Evolutionary conservation across 1,140 invertebrate genomes (phyloP), one percentile per base, ranked within the genome.

Genomic region (Helicoverpa armigera): DNA sequence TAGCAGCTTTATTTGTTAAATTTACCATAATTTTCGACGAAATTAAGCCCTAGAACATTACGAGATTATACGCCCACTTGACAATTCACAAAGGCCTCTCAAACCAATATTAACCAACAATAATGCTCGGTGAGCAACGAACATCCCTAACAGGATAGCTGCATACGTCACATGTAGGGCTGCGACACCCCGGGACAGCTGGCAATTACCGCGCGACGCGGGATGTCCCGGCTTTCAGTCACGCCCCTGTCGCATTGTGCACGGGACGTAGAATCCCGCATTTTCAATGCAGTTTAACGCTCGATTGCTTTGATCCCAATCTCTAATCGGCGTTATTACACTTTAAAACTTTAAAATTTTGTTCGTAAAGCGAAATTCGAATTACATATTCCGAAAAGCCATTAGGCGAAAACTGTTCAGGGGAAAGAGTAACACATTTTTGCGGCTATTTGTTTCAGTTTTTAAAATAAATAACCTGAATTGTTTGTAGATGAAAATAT

Each of bases 211-310:
- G 4, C 43, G 63, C 29, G 63, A 50, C 16, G n/a, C 69, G 70
- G 53, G 70, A 58, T 18, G 51, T 58, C 70, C 53, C 53, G 29
- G 16, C 70, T 58, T 18, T 69, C 65, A 16, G n/a, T 48, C 31
- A 61, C 73, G 54, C 73, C 73, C 70, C 61, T 16, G 51, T 65
- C 60, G 60, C 60, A 77, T 77, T 77, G 74, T 77, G 43, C 50
- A 53, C 58, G 43, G 60, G 48, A 65, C 60, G 43, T 72, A 72
- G 50, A 76, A 65, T 77, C 58, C 48, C 60, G 58, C 60, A 72
- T 77, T 65, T 77, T 77, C 74, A 77, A 65, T 77, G 74, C 74
- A 77, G 74, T 77, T 77, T 54, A 51, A 77, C 74, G 50, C 58
- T 29, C 50, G 74, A 77, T 65, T 65, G 74, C 60, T 51, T 35